Evolutionary conservation across 2,888 invertebrate genomes (phyloP).

Genomic region (Epirrhoe alternata): DNA sequence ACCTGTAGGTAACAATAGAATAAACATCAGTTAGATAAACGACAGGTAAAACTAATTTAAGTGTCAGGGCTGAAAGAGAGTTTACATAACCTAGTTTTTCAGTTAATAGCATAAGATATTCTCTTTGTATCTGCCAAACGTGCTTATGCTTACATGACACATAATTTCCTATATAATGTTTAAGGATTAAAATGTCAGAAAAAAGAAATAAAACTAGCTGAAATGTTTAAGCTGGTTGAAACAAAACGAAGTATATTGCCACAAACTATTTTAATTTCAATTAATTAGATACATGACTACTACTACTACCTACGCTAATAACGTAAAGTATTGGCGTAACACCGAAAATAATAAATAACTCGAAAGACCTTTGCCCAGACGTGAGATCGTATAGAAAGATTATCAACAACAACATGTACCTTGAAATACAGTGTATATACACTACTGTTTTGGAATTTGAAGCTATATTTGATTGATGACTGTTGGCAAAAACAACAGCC

Average conservation of each 20-base stretch:
- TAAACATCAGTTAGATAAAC: slow-evolving; percentile 29
- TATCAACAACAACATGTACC: no score
- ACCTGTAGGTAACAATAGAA: slow-evolving; percentile 58
- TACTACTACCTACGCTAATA: no score
- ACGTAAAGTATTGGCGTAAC: no score
- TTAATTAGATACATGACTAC: no score
- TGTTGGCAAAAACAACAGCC: slow-evolving; percentile 18
- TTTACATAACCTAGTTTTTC: slow-evolving; percentile 47
- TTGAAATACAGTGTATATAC: background rate
- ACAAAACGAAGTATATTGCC: no score
- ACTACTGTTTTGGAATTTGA: slow-evolving; percentile 14
- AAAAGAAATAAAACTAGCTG: background rate
- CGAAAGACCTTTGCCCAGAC: no score
- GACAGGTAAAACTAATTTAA: slow-evolving; percentile 44
- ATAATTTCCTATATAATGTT: slow-evolving; percentile 27
- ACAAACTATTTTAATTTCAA: no score
- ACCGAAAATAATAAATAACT: no score
- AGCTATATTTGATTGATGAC: slow-evolving; percentile 26
- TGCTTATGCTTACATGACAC: slow-evolving; percentile 28
- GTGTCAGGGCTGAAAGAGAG: slow-evolving; percentile 50
- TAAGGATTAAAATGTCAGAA: slow-evolving; percentile 18
- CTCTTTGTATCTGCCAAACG: slow-evolving; percentile 37
- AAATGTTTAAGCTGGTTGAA: no score
- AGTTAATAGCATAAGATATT: slow-evolving; percentile 48
- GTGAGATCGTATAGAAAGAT: no score